phyloP scores from a whole-genome alignment of 2,888 invertebrate genomes.

The Drosophila aldrichi region DNA sequence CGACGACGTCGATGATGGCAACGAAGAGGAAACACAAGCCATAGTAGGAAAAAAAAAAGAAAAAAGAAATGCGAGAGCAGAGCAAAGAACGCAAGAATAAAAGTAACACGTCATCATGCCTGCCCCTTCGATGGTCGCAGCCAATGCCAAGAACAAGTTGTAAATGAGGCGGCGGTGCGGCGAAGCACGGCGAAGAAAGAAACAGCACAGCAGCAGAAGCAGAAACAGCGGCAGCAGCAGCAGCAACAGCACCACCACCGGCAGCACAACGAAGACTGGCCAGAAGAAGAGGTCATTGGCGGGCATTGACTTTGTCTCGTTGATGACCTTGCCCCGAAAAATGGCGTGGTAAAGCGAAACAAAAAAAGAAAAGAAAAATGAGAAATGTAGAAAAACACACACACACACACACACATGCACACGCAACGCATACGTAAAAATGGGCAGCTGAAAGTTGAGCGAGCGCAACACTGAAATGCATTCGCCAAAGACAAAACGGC shows the following conservation, averaged over 20 bases:
- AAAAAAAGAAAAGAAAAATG: slow-evolving; percentile 18
- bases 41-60: slow-evolving; percentile 39
- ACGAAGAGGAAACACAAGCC: slow-evolving; percentile 69
- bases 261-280: slow-evolving; percentile 41
- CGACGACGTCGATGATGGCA: slow-evolving; percentile 37
- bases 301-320: slow-evolving; percentile 85
- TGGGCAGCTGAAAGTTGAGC: slow-evolving; percentile 62
- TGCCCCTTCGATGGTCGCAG: slow-evolving; percentile 33
- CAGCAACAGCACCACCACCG: not conserved
- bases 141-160: slow-evolving; percentile 77
- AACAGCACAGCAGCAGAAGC: slow-evolving; percentile 21
- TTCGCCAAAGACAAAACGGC: slow-evolving; percentile 47
- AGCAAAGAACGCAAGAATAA: slow-evolving; percentile 47
- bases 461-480: slow-evolving; percentile 54
- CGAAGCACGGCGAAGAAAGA: slow-evolving; percentile 23
- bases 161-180: slow-evolving; percentile 62
- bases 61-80: slow-evolving; percentile 60
- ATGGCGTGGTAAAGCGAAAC: slow-evolving; percentile 70
- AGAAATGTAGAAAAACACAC: slow-evolving; percentile 20
- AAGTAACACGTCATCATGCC: slow-evolving; percentile 78
- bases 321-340: slow-evolving; percentile 86
- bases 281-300: slow-evolving; percentile 84
- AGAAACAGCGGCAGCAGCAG: not conserved
- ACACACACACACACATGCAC: slow-evolving; percentile 15
- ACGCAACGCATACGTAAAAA: slow-evolving; percentile 29